Evolutionary conservation across 2,113 vertebrate genomes (phyloP).

Genomic region (Rhabdornis inornatus): DNA sequence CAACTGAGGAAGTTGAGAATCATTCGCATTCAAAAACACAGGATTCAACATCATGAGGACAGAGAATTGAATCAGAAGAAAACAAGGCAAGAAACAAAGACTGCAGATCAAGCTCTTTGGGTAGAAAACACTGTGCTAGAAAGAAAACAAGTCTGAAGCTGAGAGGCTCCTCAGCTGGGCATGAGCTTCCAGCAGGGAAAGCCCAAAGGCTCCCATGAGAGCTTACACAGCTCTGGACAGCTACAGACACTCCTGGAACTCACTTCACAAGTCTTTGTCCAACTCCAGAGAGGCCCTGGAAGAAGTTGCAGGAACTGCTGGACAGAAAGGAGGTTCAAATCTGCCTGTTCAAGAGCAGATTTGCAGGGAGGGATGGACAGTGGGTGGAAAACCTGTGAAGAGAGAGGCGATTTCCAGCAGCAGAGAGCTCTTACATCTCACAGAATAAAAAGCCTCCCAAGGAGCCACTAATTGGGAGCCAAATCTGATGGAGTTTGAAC

Average conservation of each 20-base stretch:
- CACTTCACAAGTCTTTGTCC: background rate
- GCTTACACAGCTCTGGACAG: background rate
- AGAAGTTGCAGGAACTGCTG: background rate
- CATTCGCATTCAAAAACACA: background rate
- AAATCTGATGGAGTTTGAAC: background rate
- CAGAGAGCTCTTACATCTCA: background rate
- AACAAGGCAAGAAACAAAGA: background rate
- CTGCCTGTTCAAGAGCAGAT: background rate
- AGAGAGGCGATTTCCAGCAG: background rate
- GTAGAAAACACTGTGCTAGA: background rate
- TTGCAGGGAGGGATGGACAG: background rate
- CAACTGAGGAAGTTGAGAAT: background rate
- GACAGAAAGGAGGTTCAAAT: background rate
- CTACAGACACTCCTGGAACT: background rate
- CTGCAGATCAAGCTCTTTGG: background rate
- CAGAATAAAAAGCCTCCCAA: background rate
- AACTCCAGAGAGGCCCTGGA: background rate
- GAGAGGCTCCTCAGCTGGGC: background rate
- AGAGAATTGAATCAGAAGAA: background rate
- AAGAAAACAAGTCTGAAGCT: background rate
- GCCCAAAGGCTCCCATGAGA: accelerated
- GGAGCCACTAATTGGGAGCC: background rate
- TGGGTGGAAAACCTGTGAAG: accelerated
- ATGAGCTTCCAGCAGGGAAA: background rate
- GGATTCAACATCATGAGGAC: background rate